phyloP scores from a whole-genome alignment of 2,113 vertebrate species.

The Garra rufa region DNA sequence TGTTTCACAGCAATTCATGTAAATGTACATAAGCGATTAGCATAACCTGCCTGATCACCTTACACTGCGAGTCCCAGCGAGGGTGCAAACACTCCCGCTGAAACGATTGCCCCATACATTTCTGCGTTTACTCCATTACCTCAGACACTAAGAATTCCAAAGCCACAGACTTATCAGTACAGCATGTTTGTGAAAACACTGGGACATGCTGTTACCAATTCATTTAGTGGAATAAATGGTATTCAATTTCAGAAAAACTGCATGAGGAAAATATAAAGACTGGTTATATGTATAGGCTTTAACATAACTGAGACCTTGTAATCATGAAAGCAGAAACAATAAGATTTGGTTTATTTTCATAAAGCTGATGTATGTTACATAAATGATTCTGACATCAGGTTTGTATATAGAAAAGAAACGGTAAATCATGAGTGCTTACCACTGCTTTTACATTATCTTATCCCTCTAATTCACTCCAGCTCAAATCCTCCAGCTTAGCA shows the following conservation, averaged over 20 bases:
- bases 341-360: background rate
- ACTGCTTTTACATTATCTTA: background rate
- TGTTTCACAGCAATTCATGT: background rate
- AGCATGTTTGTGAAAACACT: conserved; percentile 33
- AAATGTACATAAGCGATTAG: background rate
- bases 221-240: conserved; percentile 22
- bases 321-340: background rate
- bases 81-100: background rate
- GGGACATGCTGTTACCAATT: conserved; percentile 6
- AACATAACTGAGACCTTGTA: background rate
- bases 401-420: background rate
- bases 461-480: background rate
- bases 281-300: conserved; percentile 21
- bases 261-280: background rate
- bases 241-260: background rate
- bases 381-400: background rate
- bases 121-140: conserved; percentile 28
- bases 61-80: background rate
- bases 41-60: conserved; percentile 7
- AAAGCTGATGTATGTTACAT: background rate
- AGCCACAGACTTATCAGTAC: conserved; percentile 21
- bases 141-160: conserved; percentile 40
- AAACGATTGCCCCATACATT: conserved; percentile 14
- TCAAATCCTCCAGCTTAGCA: background rate
- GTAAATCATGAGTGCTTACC: background rate